These are phyloP conservation scores for Acronicta leporina DNA, from an alignment of 2,888 invertebrate species.

Conservation along the genomic window DNA sequence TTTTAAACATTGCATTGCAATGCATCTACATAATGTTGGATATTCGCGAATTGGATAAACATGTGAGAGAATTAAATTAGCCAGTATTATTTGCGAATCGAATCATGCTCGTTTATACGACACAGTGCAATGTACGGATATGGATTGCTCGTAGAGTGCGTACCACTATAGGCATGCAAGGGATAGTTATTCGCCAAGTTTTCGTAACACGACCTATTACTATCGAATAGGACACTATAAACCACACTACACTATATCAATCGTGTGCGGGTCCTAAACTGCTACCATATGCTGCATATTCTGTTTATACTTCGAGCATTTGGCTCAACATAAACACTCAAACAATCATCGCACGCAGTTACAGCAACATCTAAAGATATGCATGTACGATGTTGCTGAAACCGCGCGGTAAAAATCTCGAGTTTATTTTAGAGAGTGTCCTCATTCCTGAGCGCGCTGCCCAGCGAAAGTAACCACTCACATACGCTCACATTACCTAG, in stretches of 20 bases:
- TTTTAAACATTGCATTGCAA: conserved; percentile 13
- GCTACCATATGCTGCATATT: conserved; percentile 40
- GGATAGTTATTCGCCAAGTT: conserved; percentile 28
- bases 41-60: conserved; percentile 16
- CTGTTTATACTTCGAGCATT: conserved; percentile 43
- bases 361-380: conserved; percentile 49
- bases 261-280: conserved; percentile 21
- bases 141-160: conserved; percentile 18
- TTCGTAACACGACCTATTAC: conserved; percentile 45
- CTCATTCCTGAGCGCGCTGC: conserved; percentile 75
- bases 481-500: conserved; percentile 68
- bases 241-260: conserved; percentile 25
- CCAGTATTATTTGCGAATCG: conserved; percentile 7
- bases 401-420: conserved; percentile 72
- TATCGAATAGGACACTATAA: conserved; percentile 41
- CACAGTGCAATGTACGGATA: conserved; percentile 13
- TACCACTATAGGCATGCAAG: conserved; percentile 12
- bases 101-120: conserved; percentile 14
- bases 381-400: conserved; percentile 57
- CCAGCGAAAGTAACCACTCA: conserved; percentile 77
- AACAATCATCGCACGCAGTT: conserved; percentile 44
- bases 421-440: conserved; percentile 81
- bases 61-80: conserved; percentile 17
- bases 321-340: conserved; percentile 49
- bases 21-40: conserved; percentile 7